Evolutionary conservation across 2,113 vertebrate species (phyloP), one percentile per base, ranked within the genome.

Genomic region (Cottus gobio): DNA sequence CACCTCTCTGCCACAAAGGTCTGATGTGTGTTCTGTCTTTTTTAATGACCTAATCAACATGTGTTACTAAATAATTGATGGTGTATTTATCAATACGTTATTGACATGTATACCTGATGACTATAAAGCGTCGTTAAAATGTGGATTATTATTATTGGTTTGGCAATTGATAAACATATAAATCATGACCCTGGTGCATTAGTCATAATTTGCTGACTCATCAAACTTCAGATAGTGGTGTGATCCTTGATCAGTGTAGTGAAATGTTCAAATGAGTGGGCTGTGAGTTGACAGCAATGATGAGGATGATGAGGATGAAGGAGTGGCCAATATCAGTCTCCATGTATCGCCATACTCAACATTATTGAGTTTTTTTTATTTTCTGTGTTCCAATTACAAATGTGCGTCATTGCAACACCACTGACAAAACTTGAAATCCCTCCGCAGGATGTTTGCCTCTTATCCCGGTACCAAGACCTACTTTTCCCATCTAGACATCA

Each of bases 401-500:
- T 31, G 26, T 42, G 24, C n/a, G 8, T n/a, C 37, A 6, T 11
- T 34, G n/a, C 3, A 48, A 10, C 16, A 16, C 12, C 16, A 28
- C 63, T 65, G 37, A 65, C n/a, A 24, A 12, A 61, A 28, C 1
- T 30, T 12, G 7, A 10, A 22, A 58, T 58, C 24, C 37, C 13
- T 12, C 71, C 67, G 10, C 73, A 96, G 95, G 90, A 93, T 96
- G 95, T 94, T 96, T 63, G 76, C 85, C 3, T 60, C 84, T 0
- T 93, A 71, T 73, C 95, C 95, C 0, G 95, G 95, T 24, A 93
- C 91, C 62, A 96, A 95, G 91, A 95, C 94, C 0, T 95, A 96
- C 77, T 96, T 95, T 50, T 82, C 90, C 62, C 95, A 95, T 46
- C 82, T 94, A 4, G 91, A 95, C 93, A 94, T 95, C 92, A 92